phyloP scores from a whole-genome alignment of 2,113 vertebrate species.

The Lycaon pictus region DNA sequence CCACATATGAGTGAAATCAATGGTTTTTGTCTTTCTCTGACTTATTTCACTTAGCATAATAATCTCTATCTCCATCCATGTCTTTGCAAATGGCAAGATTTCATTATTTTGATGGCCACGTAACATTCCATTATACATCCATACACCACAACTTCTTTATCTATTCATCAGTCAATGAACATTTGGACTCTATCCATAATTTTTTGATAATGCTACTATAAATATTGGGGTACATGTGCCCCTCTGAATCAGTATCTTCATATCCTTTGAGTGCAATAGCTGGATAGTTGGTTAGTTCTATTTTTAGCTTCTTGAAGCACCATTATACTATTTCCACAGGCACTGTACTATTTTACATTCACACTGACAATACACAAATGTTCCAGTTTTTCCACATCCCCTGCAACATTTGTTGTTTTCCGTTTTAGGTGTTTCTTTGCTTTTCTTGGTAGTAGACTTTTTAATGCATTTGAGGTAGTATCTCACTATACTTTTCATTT shows the following conservation, averaged over 20 bases:
- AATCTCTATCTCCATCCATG: too few relatives aligned
- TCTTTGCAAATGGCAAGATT: background rate
- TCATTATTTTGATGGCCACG: background rate
- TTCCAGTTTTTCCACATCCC: background rate
- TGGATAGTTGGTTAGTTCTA: background rate
- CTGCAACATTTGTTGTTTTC: background rate
- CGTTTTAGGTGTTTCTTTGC: background rate
- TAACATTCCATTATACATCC: background rate
- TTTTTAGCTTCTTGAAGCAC: background rate
- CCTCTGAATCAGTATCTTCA: background rate
- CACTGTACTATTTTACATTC: background rate
- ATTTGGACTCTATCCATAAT: background rate
- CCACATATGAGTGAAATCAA: too few relatives aligned
- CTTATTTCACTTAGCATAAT: too few relatives aligned
- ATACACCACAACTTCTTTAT: background rate
- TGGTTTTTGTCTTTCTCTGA: too few relatives aligned
- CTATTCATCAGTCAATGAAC: background rate
- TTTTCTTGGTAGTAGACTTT: background rate
- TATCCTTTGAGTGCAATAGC: background rate
- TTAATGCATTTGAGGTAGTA: background rate
- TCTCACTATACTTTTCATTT: background rate
- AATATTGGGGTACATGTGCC: background rate
- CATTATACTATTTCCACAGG: background rate
- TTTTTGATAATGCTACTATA: background rate
- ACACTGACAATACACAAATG: background rate